Evolutionary conservation across 2,113 vertebrate genomes (phyloP).

Genomic region (Serinus canaria): DNA sequence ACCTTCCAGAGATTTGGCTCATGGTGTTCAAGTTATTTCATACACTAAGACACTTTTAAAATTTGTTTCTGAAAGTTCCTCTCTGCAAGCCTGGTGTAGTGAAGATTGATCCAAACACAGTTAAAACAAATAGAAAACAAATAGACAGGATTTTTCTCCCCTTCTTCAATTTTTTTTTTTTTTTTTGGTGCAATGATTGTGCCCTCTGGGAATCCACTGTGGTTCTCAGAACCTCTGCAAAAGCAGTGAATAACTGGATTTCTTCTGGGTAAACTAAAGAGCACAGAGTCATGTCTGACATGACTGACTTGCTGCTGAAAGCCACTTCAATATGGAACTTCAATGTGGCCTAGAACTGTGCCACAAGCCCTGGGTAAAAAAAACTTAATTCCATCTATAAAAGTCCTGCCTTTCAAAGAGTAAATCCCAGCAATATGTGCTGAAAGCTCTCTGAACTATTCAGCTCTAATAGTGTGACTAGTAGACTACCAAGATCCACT

Average conservation of each 20-base stretch:
- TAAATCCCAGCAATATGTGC: background rate
- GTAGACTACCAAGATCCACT: background rate
- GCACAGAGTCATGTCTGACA: background rate
- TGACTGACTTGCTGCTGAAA: background rate
- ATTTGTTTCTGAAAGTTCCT: background rate
- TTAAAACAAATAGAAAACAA: background rate
- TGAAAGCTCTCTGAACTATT: slow-evolving; percentile 13
- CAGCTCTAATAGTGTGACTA: background rate
- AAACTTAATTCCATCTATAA: background rate
- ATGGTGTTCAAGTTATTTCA: background rate
- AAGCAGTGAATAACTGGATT: background rate
- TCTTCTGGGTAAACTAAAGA: background rate
- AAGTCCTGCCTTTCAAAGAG: background rate
- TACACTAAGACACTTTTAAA: background rate
- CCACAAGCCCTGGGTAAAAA: background rate
- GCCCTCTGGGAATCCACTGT: background rate
- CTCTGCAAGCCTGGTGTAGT: background rate
- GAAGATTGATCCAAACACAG: background rate
- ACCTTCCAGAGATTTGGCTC: background rate
- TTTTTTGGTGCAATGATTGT: background rate
- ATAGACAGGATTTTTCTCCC: background rate
- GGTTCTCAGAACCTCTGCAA: background rate
- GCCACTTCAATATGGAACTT: background rate
- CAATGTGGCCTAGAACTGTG: background rate
- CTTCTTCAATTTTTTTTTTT: background rate